These are phyloP conservation scores for Sebastes steindachneri DNA, from an alignment of 2,797 vertebrate species.

Conservation along the genomic window DNA sequence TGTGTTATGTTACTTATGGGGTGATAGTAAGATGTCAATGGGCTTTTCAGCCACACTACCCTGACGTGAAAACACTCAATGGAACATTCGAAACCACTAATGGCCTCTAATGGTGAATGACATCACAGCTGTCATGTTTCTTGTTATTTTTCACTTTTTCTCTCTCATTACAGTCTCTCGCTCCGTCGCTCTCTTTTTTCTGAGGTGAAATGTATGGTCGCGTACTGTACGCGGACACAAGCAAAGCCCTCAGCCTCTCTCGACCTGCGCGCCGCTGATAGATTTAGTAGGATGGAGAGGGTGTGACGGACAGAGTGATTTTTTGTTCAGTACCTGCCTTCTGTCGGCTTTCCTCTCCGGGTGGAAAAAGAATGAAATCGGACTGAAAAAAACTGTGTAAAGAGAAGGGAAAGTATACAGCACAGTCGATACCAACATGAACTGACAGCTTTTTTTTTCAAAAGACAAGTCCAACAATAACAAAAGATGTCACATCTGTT, in stretches of 20 bases:
- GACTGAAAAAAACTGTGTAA: not conserved
- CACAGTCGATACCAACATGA: not conserved
- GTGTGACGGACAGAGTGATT: constrained; percentile 15
- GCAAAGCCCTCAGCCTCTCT: constrained; percentile 11
- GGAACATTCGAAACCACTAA: constrained; percentile 74
- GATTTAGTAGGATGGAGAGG: constrained; percentile 38
- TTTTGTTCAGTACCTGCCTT: constrained; percentile 32
- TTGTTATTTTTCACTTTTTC: constrained; percentile 58
- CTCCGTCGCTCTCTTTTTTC: constrained; percentile 12
- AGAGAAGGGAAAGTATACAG: constrained; percentile 5
- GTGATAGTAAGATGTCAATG: constrained; percentile 71
- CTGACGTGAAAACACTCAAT: constrained; percentile 50
- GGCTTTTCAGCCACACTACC: constrained; percentile 46
- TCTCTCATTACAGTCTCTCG: constrained; percentile 27
- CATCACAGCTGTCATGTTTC: constrained; percentile 68
- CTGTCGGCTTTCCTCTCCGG: not conserved
- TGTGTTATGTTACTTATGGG: constrained; percentile 68
- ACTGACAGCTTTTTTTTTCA: constrained; percentile 1
- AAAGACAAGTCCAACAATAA: constrained; percentile 8
- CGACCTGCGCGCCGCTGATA: constrained; percentile 10
- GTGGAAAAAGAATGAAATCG: constrained; percentile 22
- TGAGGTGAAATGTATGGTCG: constrained; percentile 1
- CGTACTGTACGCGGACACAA: not conserved
- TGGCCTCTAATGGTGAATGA: constrained; percentile 64
- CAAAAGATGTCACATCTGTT: constrained; percentile 34